Evolutionary conservation across 2,113 vertebrate species (phyloP), one percentile per base, ranked within the genome.

Genomic region (Sebastes schlegelii): DNA sequence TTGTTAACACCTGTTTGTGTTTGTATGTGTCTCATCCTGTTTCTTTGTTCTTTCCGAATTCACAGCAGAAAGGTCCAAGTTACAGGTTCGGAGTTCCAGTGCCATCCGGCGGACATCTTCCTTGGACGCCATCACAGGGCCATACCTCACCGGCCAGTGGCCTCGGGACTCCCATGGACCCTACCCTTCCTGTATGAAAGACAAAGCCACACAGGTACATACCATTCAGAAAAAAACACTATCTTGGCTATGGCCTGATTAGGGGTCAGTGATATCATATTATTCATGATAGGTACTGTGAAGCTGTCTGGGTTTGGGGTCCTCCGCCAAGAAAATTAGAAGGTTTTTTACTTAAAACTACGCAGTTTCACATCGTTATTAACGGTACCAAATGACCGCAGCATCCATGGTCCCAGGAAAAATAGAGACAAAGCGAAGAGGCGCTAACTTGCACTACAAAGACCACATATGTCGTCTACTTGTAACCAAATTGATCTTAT

Each of bases 101-200:
- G 96, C 96, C 86, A 97, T 99, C 93, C 95, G 97, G 73, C 94
- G 97, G 90, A 97, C 97, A 23, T 98, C 97, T 78, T 98, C 98
- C 75, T 94, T 99, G 94, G 98, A 99, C 75, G 96, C 97, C 69
- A 98, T 99, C 93, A 98, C 97, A 78, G 98, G 97, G 92, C 96
- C 97, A 67, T 99, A 99, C 95, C 98, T 99, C 93, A 98, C 96
- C 2, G 98, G 98, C 89, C 98, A 99, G 94, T 99, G 98, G 98
- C 98, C 98, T 26, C 96, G 97, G 78, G 98, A 99, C 92, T 95
- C 95, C 51, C 96, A 98, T 63, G 95, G 95, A 89, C 96, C 97
- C 82, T 97, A 97, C 92, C 96, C 96, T 77, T 97, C 96, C 87
- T 98, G 97, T 86, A 99, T 99, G 98, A 99, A 97, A 94, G 98